A percentile compares a stretch with the other conserved stretches of the same genome.
Conservation (phyloP, 2,888 invertebrate species). For the Eueremaeus valkanovi region DNA sequence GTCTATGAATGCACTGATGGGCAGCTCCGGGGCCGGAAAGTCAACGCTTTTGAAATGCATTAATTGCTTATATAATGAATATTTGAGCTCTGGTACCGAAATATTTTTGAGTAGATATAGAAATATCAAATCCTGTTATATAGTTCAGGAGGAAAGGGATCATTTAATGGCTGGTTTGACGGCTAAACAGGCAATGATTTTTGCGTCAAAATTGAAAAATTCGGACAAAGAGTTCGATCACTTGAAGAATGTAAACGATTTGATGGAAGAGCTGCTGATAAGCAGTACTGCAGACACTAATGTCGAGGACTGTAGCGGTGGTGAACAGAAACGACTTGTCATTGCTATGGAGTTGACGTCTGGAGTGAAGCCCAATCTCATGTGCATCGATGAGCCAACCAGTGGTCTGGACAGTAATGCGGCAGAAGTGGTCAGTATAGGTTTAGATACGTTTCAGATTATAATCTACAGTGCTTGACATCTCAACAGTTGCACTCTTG, state of each 20-base stretch:
- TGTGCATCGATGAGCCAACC: slow-evolving; percentile 1
- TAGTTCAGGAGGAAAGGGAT: not conserved
- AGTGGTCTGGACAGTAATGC: slow-evolving; percentile 14
- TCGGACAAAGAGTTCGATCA: not conserved
- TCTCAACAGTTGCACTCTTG: too few species aligned
- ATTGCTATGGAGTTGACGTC: not conserved
- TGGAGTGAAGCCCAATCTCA: not conserved
- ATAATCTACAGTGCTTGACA: too few species aligned
- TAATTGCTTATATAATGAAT: slow-evolving; percentile 4
- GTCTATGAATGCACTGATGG: slow-evolving; percentile 20
- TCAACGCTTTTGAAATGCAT: slow-evolving; percentile 23
- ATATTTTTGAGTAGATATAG: not conserved
- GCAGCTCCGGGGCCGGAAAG: slow-evolving; percentile 20
- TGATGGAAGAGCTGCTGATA: not conserved
- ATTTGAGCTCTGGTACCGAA: not conserved
- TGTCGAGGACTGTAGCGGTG: not conserved
- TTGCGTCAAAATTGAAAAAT: slow-evolving; percentile 33
- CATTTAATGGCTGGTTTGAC: slow-evolving; percentile 11
- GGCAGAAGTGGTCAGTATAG: slow-evolving; percentile 5
- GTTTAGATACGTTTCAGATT: too few species aligned
- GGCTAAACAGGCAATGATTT: not conserved
- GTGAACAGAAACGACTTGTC: slow-evolving; percentile 13
- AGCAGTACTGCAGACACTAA: not conserved
- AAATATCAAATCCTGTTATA: not conserved
- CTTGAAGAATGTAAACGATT: not conserved